These are phyloP conservation scores for Gallinago nigripennis DNA, from an alignment of 2,797 vertebrate species.

Conservation along the genomic window DNA sequence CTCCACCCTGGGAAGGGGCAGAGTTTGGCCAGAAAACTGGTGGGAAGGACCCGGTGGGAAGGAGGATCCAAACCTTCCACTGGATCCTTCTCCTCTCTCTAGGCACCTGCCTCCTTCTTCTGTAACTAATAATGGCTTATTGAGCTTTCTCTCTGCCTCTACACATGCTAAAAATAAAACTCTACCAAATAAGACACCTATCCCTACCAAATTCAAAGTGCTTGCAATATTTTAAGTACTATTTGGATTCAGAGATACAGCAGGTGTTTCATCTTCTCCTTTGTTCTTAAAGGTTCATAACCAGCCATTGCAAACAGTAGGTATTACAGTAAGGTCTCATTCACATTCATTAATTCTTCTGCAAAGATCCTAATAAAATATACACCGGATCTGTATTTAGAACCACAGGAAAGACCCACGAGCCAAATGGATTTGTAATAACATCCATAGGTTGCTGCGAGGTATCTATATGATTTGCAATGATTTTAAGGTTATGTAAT, in stretches of 20 bases:
- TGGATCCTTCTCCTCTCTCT: neutral
- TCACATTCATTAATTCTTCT: neutral
- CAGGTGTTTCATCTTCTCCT: neutral
- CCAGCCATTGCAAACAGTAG: neutral
- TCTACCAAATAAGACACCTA: neutral
- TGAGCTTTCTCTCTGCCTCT: neutral
- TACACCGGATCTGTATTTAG: neutral
- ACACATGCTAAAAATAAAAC: neutral
- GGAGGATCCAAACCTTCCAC: neutral
- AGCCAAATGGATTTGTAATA: conserved; percentile 31
- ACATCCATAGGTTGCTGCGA: neutral
- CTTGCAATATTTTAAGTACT: neutral
- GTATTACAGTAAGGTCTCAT: neutral
- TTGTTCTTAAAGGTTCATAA: neutral
- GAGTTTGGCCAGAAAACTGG: neutral
- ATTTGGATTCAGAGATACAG: neutral
- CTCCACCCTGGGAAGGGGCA: neutral
- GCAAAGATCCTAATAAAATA: conserved; percentile 14
- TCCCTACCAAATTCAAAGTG: neutral
- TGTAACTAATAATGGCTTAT: neutral
- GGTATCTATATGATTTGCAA: neutral
- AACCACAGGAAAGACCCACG: conserved; percentile 6
- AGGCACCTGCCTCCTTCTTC: neutral
- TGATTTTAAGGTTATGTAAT: neutral
- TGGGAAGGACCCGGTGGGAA: neutral